These are phyloP conservation scores for Alectura lathami DNA, from an alignment of 2,113 vertebrate genomes.

Conservation along the genomic window DNA sequence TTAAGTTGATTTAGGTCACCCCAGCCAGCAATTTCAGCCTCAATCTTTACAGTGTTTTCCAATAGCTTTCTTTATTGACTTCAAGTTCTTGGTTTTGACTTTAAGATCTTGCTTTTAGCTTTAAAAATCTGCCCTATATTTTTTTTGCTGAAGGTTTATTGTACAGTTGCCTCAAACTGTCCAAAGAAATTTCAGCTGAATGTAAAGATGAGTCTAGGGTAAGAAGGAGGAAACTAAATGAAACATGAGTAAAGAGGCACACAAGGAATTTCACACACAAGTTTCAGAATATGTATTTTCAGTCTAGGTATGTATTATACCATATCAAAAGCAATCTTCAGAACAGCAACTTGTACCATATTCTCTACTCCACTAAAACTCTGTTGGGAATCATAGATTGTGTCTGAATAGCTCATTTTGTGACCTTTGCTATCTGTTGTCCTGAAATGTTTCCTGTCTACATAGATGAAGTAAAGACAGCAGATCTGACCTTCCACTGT, in stretches of 20 bases:
- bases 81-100: neutral
- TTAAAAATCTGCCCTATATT: neutral
- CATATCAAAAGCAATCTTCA: neutral
- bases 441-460: neutral
- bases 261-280: neutral
- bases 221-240: neutral
- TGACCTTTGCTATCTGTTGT: neutral
- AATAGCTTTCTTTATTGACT: conserved; percentile 20
- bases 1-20: neutral
- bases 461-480: neutral
- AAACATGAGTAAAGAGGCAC: neutral
- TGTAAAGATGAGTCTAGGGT: neutral
- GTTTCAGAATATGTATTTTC: neutral
- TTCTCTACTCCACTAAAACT: neutral
- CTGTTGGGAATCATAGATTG: neutral
- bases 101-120: neutral
- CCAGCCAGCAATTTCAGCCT: neutral
- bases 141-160: neutral
- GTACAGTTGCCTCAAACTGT: neutral
- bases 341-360: neutral
- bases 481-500: neutral
- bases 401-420: neutral
- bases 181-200: neutral
- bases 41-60: conserved; percentile 19
- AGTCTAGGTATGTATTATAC: neutral